Evolutionary conservation across 2,797 vertebrate genomes (phyloP), one percentile per base, ranked within the genome.

Genomic region (Ceyx erithaca): DNA sequence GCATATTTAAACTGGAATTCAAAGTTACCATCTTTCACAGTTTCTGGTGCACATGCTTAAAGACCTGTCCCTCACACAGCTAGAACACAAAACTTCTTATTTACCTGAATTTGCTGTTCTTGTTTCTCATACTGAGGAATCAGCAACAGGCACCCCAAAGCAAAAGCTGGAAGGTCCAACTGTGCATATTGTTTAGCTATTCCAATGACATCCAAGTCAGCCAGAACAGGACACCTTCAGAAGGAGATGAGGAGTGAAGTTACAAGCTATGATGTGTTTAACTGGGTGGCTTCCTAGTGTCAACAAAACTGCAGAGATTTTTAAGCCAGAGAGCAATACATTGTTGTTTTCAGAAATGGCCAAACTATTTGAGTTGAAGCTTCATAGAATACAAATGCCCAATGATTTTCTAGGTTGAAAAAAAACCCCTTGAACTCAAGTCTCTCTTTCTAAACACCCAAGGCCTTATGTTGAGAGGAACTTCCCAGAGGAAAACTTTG

Each of bases 121-220:
- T 98, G 98, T 91, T 98, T 99, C 83, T 97, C 97, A 25, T 97
- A 90, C 94, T 98, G 98, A 46, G 99, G 98, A 95, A 99, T 98
- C 80, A 99, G 97, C 70, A 99, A 92, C 4, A 99, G 98, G 18
- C 98, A 98, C 28, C 99, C 99, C 76, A 99, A 88, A 21, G 99
- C 98, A 62, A 99, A 99, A 7, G 98, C 98, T 2, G 98, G 98
- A 43, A 99, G 98, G 80, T 97, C 98, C 80, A 99, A 92, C 96
- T 99, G 99, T n/a, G 98, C 97, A 14, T 98, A 99, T 57, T 98
- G 98, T 91, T 98, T 99, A 37, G 99, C 99, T 62, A 99, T 98
- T 73, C 98, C 98, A 4, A 98, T 95, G 89, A 99, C 86, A 95
- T 99, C 99, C 85, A 99, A 95, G 89, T 98, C 99, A 87, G 98